phyloP scores from a whole-genome alignment of 2,797 vertebrate genomes.

The Danio choprae region DNA sequence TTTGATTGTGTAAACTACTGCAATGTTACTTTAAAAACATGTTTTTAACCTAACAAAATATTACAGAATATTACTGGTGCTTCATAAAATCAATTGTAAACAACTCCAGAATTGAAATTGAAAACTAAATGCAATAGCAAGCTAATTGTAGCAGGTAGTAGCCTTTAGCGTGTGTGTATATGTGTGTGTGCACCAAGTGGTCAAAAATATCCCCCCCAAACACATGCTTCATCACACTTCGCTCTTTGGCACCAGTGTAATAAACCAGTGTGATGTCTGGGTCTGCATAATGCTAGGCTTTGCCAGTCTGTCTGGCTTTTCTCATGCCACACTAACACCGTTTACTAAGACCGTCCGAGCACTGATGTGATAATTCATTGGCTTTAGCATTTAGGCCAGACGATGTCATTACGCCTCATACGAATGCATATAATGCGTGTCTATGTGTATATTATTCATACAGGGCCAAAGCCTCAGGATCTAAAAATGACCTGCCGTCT shows the following conservation, averaged over 20 bases:
- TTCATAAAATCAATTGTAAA: neutral
- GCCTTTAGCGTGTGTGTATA: neutral
- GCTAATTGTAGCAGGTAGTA: neutral
- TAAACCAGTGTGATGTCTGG: conserved; percentile 48
- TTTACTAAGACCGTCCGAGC: conserved; percentile 31
- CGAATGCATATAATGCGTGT: neutral
- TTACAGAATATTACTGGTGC: neutral
- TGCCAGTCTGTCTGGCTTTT: conserved; percentile 34
- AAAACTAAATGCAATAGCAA: neutral
- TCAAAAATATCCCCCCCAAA: conserved; percentile 20
- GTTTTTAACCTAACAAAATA: neutral
- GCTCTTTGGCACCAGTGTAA: conserved; percentile 37
- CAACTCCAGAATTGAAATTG: neutral
- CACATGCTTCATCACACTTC: conserved; percentile 33
- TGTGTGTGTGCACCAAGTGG: neutral
- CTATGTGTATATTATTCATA: neutral
- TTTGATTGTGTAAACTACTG: neutral
- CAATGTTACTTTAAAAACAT: neutral
- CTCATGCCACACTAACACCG: conserved; percentile 24
- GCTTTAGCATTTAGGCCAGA: conserved; percentile 25
- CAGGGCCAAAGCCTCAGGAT: conserved; percentile 3
- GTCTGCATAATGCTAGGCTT: conserved; percentile 29
- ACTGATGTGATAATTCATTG: conserved; percentile 17
- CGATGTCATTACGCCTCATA: conserved; percentile 23
- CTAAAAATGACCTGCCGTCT: conserved; percentile 10